Base-by-base conservation (phyloP, 2,888 invertebrate genomes). In the Ophioninae sp. region DNA sequence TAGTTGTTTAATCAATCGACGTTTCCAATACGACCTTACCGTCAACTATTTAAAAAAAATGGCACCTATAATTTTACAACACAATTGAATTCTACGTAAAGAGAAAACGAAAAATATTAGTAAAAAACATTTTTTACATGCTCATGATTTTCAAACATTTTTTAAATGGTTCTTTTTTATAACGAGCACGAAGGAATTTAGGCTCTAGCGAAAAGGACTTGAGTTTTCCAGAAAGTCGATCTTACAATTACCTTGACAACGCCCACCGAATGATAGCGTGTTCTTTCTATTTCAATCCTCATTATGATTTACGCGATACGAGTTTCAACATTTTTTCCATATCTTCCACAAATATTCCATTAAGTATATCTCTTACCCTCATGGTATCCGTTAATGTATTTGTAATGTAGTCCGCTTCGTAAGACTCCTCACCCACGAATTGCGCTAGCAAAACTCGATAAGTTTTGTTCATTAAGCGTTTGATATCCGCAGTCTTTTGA, bases 381-480 rank as follows among this genome's bases (percentile, higher is more conserved):
- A 91, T 88, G 10, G 89, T 90, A 69, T 65, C 85, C 6, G 88
- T 88, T 44, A 91, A 87, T 41, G 88, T 89, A 59, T 86, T 82
- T 75, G 87, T 91, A 61, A 91, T 89, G 67, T 87, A 88, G 62
- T 87, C 85, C 6, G 86, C 88, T 41, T 87, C 80, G 62, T 89
- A 91, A 10, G 87, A 87, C 68, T 90, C 88, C 56, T 89, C 86
- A 0, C 88, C 87, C 0, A 86, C 86, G 65, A 91, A 90, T 82
- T 87, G 88, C 13, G 88, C 86, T 70, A 88, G 73, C 30, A 91
- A 81, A 10, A 85, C 85, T 21, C 88, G 88, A 85, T 91, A 91
- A 17, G 88, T 88, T 79, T 83, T 87, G 50, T 90, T 90, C 91
- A 91, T 91, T 62, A 91, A 89, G n/a, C 81, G 86, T 81, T 91